Evolutionary conservation across 2,113 vertebrate genomes (phyloP).

Genomic region (Callocephalon fimbriatum): DNA sequence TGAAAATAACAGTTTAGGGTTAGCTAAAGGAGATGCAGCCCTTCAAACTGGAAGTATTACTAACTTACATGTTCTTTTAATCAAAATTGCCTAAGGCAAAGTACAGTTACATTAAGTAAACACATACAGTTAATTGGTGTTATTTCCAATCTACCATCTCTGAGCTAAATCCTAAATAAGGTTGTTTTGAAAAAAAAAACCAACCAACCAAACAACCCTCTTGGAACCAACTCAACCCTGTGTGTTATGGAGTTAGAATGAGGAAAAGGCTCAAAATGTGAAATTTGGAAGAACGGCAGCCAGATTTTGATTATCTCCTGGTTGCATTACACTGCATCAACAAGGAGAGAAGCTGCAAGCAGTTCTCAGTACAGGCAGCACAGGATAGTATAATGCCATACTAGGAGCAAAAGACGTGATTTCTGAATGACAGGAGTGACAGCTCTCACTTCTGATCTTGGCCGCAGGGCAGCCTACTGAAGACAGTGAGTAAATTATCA

Average conservation of each 20-base stretch:
- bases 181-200: neutral
- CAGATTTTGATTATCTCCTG: neutral
- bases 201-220: neutral
- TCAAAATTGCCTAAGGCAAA: neutral
- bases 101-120: neutral
- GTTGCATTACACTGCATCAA: neutral
- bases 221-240: neutral
- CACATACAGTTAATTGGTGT: neutral
- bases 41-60: neutral
- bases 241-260: neutral
- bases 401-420: fast-evolving
- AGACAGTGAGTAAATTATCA: neutral
- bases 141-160: neutral
- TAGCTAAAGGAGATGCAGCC: neutral
- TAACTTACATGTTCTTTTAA: neutral
- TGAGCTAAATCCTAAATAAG: neutral
- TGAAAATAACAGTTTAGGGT: slow-evolving; percentile 8
- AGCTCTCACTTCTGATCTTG: neutral
- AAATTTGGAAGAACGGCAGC: neutral
- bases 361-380: neutral
- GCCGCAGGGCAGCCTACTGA: neutral
- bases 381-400: neutral
- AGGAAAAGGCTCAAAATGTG: neutral
- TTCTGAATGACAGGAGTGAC: neutral
- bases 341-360: neutral